Base-by-base conservation (phyloP, 2,888 invertebrate species). In the Eumerus sabulonum region DNA sequence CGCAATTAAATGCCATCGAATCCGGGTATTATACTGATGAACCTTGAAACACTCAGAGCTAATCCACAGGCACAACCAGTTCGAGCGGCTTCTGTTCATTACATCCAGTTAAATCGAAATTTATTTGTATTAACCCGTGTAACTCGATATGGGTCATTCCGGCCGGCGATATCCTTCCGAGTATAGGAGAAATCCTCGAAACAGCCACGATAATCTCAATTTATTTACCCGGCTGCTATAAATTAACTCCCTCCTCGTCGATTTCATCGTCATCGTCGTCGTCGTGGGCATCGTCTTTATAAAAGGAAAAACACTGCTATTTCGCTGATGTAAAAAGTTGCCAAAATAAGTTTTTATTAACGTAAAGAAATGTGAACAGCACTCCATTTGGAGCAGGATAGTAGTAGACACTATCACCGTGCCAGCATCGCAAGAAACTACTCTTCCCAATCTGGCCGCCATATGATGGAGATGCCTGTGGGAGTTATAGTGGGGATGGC, bases 291-390 rank as follows among this genome's bases (percentile, higher is more conserved):
- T 53, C 36, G 14, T 16, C 11, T 59, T 5, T 2, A n/a, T n/a
- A 2, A 36, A 2, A 36, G 1, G 14, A 5, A 45, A 51, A 79
- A 70, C 59, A 64, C 60, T 54, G 54, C 79, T 73, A 44, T 79
- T 79, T 73, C 63, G 79, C 79, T 79, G 73, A 79, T 79, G 79
- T 79, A 73, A 73, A 79, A 79, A 79, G 79, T 79, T 79, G 79
- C 68, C 73, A 64, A 79, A 79, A 79, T 79, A 79, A 79, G 73
- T 79, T 79, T 79, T 79, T 79, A 79, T 79, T 79, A 79, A 68
- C 79, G 67, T 73, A 79, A 79, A 79, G 73, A 79, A 79, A 79
- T 79, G 79, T 79, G 79, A 79, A 79, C 73, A 79, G 64, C 79
- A 73, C 79, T 79, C 79, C 64, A 77, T 77, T 73, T 54, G 67